A percentile compares a stretch with the other conserved stretches of the same genome.
Evolutionary conservation across 2,888 invertebrate genomes (phyloP).

Genomic region (Zaprionus bogoriensis): DNA sequence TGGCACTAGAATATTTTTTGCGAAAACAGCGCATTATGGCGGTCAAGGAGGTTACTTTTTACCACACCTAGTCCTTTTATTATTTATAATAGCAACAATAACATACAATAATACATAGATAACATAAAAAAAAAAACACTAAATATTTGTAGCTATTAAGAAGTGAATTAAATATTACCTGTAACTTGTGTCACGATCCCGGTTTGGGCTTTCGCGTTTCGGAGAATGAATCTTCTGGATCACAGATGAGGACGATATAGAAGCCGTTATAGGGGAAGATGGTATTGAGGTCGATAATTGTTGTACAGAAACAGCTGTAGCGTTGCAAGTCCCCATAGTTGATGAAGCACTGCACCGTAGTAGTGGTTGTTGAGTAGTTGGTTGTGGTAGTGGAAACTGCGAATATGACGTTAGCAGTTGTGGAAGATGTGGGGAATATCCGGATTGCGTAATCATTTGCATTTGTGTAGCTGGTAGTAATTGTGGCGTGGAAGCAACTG

Average conservation of each 20-base stretch:
- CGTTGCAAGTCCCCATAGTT: slow-evolving; percentile 59
- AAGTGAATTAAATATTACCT: slow-evolving; percentile 84
- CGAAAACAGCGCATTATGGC: too few species aligned
- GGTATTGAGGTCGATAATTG: slow-evolving; percentile 51
- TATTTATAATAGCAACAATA: too few species aligned
- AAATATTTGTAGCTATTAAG: too few species aligned
- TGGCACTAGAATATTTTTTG: too few species aligned
- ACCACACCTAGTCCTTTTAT: too few species aligned
- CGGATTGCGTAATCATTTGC: slow-evolving; percentile 59
- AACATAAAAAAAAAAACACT: too few species aligned
- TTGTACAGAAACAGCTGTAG: slow-evolving; percentile 50
- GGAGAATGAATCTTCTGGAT: slow-evolving; percentile 88
- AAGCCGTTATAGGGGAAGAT: slow-evolving; percentile 46
- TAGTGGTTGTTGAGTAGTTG: slow-evolving; percentile 82
- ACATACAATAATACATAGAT: neutral
- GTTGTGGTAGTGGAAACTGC: slow-evolving; percentile 45
- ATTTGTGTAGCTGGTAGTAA: slow-evolving; percentile 47
- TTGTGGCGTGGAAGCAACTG: slow-evolving; percentile 56
- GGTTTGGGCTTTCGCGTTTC: slow-evolving; percentile 89
- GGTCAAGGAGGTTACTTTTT: too few species aligned
- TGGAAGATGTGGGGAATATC: slow-evolving; percentile 69
- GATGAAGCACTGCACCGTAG: slow-evolving; percentile 82
- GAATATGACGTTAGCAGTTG: slow-evolving; percentile 69
- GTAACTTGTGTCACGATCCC: slow-evolving; percentile 93
- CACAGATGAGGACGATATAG: slow-evolving; percentile 68